A percentile compares a stretch with the other conserved stretches of the same genome.
These are phyloP conservation scores for Limulus polyphemus DNA, from an alignment of 2,888 invertebrate genomes.

Conservation along the genomic window DNA sequence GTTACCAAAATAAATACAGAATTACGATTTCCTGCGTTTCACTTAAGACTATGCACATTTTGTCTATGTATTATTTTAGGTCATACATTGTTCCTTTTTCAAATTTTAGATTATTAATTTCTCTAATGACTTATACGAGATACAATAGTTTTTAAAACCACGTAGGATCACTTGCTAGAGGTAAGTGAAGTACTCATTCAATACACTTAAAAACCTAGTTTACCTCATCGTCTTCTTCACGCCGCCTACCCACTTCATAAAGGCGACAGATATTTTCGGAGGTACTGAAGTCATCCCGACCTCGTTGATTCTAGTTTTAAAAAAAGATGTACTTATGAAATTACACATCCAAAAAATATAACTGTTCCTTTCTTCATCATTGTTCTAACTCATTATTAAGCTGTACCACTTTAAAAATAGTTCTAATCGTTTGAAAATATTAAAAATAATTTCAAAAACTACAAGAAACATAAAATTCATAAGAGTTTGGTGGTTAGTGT, in stretches of 20 bases:
- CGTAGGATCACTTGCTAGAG: neutral
- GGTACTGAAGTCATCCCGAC: slow-evolving; percentile 54
- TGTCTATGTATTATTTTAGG: too few species aligned
- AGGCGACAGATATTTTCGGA: slow-evolving; percentile 77
- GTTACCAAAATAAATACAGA: too few species aligned
- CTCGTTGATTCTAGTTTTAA: slow-evolving; percentile 18
- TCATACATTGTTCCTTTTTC: too few species aligned
- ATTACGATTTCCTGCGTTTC: too few species aligned
- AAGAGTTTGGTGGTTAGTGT: too few species aligned
- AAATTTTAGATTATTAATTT: too few species aligned
- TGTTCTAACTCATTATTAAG: neutral
- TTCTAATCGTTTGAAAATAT: neutral
- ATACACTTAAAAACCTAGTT: slow-evolving; percentile 26
- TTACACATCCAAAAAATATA: too few species aligned
- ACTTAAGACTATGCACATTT: too few species aligned
- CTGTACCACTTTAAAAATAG: neutral
- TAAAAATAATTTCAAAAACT: too few species aligned
- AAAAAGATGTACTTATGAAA: neutral
- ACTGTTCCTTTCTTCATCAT: too few species aligned
- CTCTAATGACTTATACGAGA: neutral
- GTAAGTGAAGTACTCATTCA: too few species aligned
- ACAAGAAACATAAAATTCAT: too few species aligned
- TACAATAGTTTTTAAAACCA: neutral
- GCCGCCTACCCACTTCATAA: slow-evolving; percentile 78
- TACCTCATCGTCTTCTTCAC: slow-evolving; percentile 78